phyloP scores from a whole-genome alignment of 2,113 vertebrate species.

The Lanius collurio region DNA sequence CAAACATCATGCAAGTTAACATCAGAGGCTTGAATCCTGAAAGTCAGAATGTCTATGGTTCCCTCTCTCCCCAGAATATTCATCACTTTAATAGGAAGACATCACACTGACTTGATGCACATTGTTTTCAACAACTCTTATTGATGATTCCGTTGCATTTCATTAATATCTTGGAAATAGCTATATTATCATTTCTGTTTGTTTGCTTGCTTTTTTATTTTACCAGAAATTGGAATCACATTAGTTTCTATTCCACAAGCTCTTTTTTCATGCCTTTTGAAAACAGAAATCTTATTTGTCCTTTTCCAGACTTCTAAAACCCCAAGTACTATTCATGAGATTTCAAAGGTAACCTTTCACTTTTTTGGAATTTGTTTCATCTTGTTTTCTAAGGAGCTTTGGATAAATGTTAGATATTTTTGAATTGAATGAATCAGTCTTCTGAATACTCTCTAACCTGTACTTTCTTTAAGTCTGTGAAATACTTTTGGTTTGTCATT shows the following conservation, averaged over 20 bases:
- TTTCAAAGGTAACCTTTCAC: slow-evolving; percentile 9
- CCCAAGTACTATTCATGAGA: neutral
- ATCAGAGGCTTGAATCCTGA: neutral
- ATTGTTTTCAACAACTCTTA: neutral
- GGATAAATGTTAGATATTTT: neutral
- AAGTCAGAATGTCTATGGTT: neutral
- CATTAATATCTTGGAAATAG: neutral
- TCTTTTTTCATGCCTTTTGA: neutral
- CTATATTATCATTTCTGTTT: neutral
- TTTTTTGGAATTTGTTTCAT: neutral
- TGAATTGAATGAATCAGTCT: neutral
- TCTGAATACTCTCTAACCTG: neutral
- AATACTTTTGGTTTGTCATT: neutral
- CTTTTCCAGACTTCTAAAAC: neutral
- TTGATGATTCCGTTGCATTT: neutral
- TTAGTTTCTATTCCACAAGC: neutral
- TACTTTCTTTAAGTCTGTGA: neutral
- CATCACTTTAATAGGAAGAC: neutral
- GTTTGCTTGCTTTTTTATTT: neutral
- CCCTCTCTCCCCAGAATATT: neutral
- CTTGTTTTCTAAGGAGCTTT: neutral
- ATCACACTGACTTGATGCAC: neutral
- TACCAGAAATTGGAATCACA: neutral
- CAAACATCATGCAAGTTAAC: neutral
- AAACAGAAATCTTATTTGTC: neutral